Evolutionary conservation across 2,888 invertebrate genomes (phyloP).

Genomic region (Drosophila greeni): DNA sequence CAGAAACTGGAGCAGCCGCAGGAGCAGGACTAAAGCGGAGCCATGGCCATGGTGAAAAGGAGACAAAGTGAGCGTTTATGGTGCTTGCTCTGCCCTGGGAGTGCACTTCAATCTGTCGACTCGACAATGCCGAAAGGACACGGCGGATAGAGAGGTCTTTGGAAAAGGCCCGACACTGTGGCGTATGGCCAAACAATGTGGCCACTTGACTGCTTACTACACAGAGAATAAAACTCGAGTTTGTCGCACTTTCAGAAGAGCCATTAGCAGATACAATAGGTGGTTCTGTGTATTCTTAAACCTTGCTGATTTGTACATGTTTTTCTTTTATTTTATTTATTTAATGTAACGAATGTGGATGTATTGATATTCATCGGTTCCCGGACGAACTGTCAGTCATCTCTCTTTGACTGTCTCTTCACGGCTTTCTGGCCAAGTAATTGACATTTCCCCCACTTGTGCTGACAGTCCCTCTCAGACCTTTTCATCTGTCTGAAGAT

Average conservation of each 20-base stretch:
- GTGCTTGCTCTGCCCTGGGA: slow-evolving; percentile 15
- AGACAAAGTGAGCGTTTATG: slow-evolving; percentile 47
- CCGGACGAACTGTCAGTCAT: not conserved
- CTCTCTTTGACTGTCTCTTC: not conserved
- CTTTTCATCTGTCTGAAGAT: slow-evolving; percentile 28
- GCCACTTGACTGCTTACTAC: slow-evolving; percentile 32
- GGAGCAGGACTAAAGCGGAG: not conserved
- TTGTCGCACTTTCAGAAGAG: slow-evolving; percentile 14
- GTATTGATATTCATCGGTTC: not conserved
- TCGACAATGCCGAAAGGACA: slow-evolving; percentile 38
- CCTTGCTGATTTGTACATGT: no score
- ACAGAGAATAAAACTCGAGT: slow-evolving; percentile 28
- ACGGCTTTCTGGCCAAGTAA: slow-evolving; percentile 3
- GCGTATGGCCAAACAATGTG: slow-evolving; percentile 41
- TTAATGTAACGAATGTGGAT: not conserved
- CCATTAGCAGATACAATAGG: slow-evolving; percentile 3
- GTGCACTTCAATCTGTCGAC: slow-evolving; percentile 57
- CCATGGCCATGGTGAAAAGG: not conserved
- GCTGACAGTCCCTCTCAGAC: slow-evolving; percentile 8
- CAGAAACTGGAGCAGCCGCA: not conserved
- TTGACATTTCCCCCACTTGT: slow-evolving; percentile 13
- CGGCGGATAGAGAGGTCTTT: slow-evolving; percentile 14
- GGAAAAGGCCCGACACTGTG: slow-evolving; percentile 20
- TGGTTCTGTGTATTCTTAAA: not conserved
- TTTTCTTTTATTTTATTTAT: not conserved